Evolutionary conservation across 2,888 invertebrate species (phyloP).

Genomic region (Drosophila cyrtoloma): DNA sequence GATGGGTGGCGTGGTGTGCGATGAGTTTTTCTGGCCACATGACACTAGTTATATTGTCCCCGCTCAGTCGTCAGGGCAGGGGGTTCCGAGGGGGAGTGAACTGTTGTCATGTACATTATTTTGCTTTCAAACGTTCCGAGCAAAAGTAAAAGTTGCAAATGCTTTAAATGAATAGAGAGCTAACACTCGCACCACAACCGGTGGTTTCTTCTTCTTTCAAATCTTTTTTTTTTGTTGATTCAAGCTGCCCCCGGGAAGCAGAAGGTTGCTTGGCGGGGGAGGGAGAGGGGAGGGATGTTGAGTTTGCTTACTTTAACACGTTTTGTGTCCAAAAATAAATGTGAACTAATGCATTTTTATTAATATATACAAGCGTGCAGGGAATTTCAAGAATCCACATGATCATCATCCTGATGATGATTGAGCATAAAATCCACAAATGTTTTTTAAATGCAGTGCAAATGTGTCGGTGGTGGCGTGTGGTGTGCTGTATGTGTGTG

Average conservation of each 20-base stretch:
- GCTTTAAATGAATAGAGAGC: slow-evolving; percentile 69
- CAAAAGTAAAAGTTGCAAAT: slow-evolving; percentile 72
- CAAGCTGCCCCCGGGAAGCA: slow-evolving; percentile 55
- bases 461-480: slow-evolving; percentile 47
- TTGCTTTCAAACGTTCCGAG: slow-evolving; percentile 70
- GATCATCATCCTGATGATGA: slow-evolving; percentile 68
- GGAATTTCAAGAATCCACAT: slow-evolving; percentile 59
- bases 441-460: slow-evolving; percentile 82
- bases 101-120: slow-evolving; percentile 77
- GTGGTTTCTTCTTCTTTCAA: not conserved
- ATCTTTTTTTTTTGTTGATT: slow-evolving; percentile 20
- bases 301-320: slow-evolving; percentile 72
- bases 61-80: not conserved
- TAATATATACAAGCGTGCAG: slow-evolving; percentile 80
- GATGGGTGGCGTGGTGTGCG: not conserved
- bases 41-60: slow-evolving; percentile 57
- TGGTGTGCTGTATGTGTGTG: not conserved
- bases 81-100: not conserved
- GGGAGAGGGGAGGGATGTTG: not conserved
- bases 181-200: slow-evolving; percentile 2
- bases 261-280: not conserved
- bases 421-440: slow-evolving; percentile 83
- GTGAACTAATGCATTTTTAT: slow-evolving; percentile 83
- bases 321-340: slow-evolving; percentile 80
- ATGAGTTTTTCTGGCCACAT: slow-evolving; percentile 32